phyloP scores from a whole-genome alignment of 92 coral and sea anemone genomes.

The Hydrozoanthus gracilis region DNA sequence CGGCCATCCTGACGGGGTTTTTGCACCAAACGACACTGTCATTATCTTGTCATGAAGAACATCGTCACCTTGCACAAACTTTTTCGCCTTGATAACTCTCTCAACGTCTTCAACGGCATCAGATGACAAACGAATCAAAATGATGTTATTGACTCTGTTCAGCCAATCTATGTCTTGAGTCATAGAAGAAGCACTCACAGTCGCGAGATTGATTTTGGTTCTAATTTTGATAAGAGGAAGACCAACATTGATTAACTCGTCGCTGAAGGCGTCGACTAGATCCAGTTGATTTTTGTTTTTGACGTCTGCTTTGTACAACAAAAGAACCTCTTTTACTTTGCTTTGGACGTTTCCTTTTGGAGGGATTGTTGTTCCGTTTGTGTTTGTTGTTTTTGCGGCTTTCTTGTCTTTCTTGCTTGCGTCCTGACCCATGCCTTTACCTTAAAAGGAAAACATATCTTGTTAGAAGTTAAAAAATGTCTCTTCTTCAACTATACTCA shows the following conservation, averaged over 20 bases:
- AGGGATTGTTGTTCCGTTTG: constrained; percentile 10
- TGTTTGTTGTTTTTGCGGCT: neutral
- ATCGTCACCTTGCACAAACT: constrained; percentile 68
- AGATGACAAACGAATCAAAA: constrained; percentile 79
- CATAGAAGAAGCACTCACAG: constrained; percentile 29
- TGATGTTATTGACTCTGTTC: constrained; percentile 73
- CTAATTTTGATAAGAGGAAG: constrained; percentile 28
- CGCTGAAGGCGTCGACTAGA: constrained; percentile 79
- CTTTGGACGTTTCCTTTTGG: constrained; percentile 34
- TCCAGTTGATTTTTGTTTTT: constrained; percentile 53
- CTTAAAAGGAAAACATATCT: neutral
- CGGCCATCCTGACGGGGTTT: constrained; percentile 78
- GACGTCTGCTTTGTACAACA: constrained; percentile 72
- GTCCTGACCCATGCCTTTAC: constrained; percentile 22
- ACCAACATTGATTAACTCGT: constrained; percentile 63
- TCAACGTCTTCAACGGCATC: constrained; percentile 70
- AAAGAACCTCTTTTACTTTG: constrained; percentile 60
- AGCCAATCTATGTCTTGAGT: constrained; percentile 72
- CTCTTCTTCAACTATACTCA: neutral
- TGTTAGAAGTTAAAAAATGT: neutral
- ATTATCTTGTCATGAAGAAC: constrained; percentile 77
- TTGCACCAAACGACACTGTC: constrained; percentile 80
- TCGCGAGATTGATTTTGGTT: constrained; percentile 16
- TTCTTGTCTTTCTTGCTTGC: constrained; percentile 22
- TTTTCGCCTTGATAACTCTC: constrained; percentile 60